Base-by-base conservation (phyloP, 2,113 vertebrate genomes). In the Balaenoptera acutorostrata region DNA sequence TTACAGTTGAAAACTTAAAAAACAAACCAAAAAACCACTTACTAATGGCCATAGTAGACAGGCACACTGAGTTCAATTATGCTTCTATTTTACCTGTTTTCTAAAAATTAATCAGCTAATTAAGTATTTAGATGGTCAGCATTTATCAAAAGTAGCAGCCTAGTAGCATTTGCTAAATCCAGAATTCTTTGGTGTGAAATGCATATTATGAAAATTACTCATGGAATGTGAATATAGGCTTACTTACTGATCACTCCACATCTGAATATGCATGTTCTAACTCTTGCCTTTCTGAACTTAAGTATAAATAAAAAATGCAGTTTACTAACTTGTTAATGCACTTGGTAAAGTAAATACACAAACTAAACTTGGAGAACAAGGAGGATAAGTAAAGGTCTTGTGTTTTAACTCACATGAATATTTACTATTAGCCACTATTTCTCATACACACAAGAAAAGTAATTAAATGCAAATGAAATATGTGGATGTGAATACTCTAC, bases 141-240 rank as follows among this genome's bases (percentile, higher is more conserved):
- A 82, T 57, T 80, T 77, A 77, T 78, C 66, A 39, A 18, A 72
- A 2, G 15, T 46, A 71, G 61, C 6, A 93, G 18, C 6, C 36
- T 72, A 72, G 69, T 3, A 90, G 13, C 11, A 78, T 86, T 69
- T 95, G 29, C 33, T 69, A 94, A 90, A 46, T 88, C 23, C 20
- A 92, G 36, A 95, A 84, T 59, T 68, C 18, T 68, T 93, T 68
- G 63, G 11, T 85, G 9, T 86, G 21, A 97, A 96, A 77, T 82
- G 49, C 0, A 44, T 66, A 71, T 41, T 84, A 92, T 75, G 3
- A 59, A 96, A 95, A 83, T 33, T 41, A 52, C 3, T 86, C 88
- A 81, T 59, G 5, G 4, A 90, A 94, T 78, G 15, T 4, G 85
- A 74, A 74, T 41, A 1, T 49, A 77, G 46, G 17, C 52, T 80